These are phyloP conservation scores for Amphimedon queenslandica DNA, from an alignment of 37 sponge, comb jelly and placozoan species.

Conservation along the genomic window DNA sequence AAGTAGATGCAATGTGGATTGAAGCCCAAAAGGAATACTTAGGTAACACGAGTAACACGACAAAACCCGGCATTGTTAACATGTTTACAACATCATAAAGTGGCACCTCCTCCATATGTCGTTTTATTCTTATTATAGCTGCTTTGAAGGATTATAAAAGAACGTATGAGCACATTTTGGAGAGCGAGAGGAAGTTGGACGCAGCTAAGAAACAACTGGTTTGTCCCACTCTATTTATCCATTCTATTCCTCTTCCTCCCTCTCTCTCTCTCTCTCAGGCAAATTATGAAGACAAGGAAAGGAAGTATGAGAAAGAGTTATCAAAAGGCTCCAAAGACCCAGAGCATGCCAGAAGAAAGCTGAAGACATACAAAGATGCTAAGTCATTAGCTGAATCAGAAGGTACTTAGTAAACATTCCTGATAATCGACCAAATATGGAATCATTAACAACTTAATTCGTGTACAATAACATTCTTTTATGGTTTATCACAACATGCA, in stretches of 20 bases:
- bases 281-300: slow-evolving; percentile 65
- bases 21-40: slow-evolving; percentile 59
- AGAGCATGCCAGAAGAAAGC: slow-evolving; percentile 21
- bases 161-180: slow-evolving; percentile 68
- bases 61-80: too few species aligned
- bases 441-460: neutral
- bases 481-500: too few species aligned
- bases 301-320: slow-evolving; percentile 64
- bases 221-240: neutral
- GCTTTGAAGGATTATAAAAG: slow-evolving; percentile 68
- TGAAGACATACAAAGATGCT: slow-evolving; percentile 19
- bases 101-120: neutral
- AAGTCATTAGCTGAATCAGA: slow-evolving; percentile 54
- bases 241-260: neutral
- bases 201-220: slow-evolving; percentile 53
- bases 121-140: slow-evolving; percentile 8
- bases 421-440: too few species aligned
- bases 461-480: neutral
- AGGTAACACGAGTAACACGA: too few species aligned
- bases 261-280: slow-evolving; percentile 12
- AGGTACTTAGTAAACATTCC: too few species aligned
- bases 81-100: neutral
- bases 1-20: slow-evolving; percentile 43
- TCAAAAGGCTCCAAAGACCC: slow-evolving; percentile 55
- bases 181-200: slow-evolving; percentile 70